Evolutionary conservation across 2,888 invertebrate genomes (phyloP).

Genomic region (Allolobophora icterica): DNA sequence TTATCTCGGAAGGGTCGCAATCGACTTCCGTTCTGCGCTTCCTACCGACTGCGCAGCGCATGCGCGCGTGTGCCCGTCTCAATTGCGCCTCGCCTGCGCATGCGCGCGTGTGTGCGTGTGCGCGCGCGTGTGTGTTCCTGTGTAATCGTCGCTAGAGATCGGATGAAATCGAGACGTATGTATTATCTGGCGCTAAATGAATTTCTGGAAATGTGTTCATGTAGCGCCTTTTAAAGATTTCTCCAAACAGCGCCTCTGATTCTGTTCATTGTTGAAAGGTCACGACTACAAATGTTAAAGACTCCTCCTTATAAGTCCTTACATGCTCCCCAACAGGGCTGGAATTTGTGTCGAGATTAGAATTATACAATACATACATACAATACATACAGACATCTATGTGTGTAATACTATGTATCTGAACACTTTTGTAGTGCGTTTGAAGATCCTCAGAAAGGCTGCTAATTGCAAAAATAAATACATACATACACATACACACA

Average conservation of each 20-base stretch:
- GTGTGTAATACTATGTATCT: too few relatives aligned
- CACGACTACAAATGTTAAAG: too few relatives aligned
- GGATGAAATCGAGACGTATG: background rate
- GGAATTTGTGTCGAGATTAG: background rate
- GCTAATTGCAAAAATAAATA: background rate
- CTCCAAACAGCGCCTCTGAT: background rate
- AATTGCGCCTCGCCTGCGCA: too few relatives aligned
- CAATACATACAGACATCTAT: background rate
- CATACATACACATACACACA: slow-evolving; percentile 13
- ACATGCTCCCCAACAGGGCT: background rate
- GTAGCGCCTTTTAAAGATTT: background rate
- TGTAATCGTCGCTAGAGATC: background rate
- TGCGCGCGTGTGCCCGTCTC: background rate
- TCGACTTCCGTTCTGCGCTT: background rate
- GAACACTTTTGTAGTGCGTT: too few relatives aligned
- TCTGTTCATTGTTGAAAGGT: background rate
- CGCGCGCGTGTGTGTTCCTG: background rate
- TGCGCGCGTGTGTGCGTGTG: too few relatives aligned
- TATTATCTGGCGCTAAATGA: background rate
- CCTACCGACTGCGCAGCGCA: slow-evolving; percentile 5
- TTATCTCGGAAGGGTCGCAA: slow-evolving; percentile 27
- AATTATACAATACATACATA: background rate
- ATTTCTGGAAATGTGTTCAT: background rate
- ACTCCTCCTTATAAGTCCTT: too few relatives aligned
- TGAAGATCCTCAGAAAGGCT: too few relatives aligned